A percentile compares a stretch with the other conserved stretches of the same genome.
Evolutionary conservation across 2,797 vertebrate species (phyloP).

Genomic region (Gymnoscopelus braueri): DNA sequence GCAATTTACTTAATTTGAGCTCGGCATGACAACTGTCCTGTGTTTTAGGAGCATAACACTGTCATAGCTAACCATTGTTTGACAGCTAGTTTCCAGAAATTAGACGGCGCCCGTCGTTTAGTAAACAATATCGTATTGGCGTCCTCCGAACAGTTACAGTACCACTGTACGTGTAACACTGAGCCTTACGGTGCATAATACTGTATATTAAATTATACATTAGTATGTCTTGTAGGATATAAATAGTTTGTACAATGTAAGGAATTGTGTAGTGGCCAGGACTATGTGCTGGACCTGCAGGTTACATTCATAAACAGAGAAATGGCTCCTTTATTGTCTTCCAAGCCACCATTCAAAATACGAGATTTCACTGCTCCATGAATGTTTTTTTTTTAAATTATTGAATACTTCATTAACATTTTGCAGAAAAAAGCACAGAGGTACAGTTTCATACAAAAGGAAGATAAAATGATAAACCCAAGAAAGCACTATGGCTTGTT

Average conservation of each 20-base stretch:
- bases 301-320: neutral
- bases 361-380: neutral
- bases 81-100: constrained; percentile 6
- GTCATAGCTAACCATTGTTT: constrained; percentile 35
- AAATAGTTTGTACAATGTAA: too few relatives aligned
- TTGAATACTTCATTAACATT: too few relatives aligned
- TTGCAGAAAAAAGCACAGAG: too few relatives aligned
- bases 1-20: too few relatives aligned
- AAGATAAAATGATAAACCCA: too few relatives aligned
- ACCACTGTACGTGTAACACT: too few relatives aligned
- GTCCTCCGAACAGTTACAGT: neutral
- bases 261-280: neutral
- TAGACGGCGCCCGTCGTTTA: neutral
- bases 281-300: neutral
- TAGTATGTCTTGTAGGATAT: too few relatives aligned
- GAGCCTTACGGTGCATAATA: too few relatives aligned
- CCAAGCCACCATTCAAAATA: neutral
- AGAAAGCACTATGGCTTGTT: too few relatives aligned
- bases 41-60: neutral
- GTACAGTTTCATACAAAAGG: too few relatives aligned
- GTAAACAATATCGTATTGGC: neutral
- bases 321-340: neutral
- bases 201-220: too few relatives aligned
- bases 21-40: too few relatives aligned
- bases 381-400: neutral